These are phyloP conservation scores for Epizoanthus stellaris DNA, from an alignment of 92 coral and sea anemone species.

Conservation along the genomic window DNA sequence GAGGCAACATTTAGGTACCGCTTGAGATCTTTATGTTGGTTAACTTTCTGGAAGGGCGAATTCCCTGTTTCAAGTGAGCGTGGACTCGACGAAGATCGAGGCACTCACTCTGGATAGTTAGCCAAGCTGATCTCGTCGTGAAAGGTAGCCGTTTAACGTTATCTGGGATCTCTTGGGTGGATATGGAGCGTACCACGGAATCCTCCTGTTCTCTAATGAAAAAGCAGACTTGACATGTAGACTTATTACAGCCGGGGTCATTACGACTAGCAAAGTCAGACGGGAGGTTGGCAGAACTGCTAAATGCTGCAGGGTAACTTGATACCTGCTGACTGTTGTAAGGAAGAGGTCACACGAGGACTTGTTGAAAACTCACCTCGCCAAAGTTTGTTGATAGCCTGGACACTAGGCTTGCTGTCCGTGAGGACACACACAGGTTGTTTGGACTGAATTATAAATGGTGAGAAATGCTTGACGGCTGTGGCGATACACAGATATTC, in stretches of 20 bases:
- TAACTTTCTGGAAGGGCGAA: too few relatives aligned
- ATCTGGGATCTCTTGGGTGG: conserved; percentile 8
- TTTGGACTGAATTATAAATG: conserved; percentile 9
- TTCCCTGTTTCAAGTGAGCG: background rate
- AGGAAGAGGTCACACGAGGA: conserved; percentile 17
- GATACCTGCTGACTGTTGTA: background rate
- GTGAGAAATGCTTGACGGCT: background rate
- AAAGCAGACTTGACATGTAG: background rate
- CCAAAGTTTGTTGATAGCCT: conserved; percentile 8
- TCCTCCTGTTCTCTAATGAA: conserved; percentile 15
- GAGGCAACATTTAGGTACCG: conserved; percentile 5
- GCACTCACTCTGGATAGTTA: background rate
- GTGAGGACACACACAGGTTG: background rate
- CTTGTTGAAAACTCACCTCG: conserved; percentile 26
- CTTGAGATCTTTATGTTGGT: too few relatives aligned
- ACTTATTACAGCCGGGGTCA: background rate
- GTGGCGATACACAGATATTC: too few relatives aligned
- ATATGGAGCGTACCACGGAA: background rate
- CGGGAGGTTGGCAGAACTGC: too few relatives aligned
- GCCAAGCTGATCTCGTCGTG: conserved; percentile 13
- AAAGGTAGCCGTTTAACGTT: background rate
- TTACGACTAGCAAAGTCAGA: conserved; percentile 18
- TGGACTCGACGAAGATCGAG: background rate
- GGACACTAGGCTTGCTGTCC: conserved; percentile 11
- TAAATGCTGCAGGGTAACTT: too few relatives aligned